phyloP scores from a whole-genome alignment of 92 coral and sea anemone genomes.

The Metridium senile region DNA sequence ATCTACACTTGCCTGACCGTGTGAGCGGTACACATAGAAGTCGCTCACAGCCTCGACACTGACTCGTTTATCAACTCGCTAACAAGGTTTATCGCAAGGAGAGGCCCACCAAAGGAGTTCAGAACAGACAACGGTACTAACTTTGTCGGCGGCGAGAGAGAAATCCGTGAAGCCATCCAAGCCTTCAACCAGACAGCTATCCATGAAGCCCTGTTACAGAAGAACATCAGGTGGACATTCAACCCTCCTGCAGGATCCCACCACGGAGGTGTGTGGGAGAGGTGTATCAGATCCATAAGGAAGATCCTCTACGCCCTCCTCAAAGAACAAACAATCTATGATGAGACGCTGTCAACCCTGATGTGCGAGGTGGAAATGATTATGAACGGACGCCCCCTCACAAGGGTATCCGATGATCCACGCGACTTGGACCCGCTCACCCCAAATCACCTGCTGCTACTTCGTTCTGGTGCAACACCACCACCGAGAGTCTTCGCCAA shows the following conservation, averaged over 20 bases:
- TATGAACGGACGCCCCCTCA: conserved; percentile 51
- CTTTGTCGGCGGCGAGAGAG: conserved; percentile 56
- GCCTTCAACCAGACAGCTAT: conserved; percentile 51
- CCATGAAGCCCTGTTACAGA: conserved; percentile 43
- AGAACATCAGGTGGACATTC: conserved; percentile 45
- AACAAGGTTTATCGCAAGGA: conserved; percentile 47
- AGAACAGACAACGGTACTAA: conserved; percentile 59
- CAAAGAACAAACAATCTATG: conserved; percentile 37
- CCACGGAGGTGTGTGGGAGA: conserved; percentile 56
- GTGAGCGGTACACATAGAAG: conserved; percentile 49
- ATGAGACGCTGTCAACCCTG: conserved; percentile 40
- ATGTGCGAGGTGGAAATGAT: conserved; percentile 54
- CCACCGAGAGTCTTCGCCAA: conserved; percentile 53
- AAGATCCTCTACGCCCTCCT: conserved; percentile 43
- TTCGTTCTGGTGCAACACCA: conserved; percentile 30
- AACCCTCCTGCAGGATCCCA: conserved; percentile 60
- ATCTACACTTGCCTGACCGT: conserved; percentile 41
- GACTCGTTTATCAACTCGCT: conserved; percentile 44
- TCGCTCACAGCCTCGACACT: conserved; percentile 44
- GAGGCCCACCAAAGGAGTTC: conserved; percentile 53
- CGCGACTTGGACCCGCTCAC: conserved; percentile 44
- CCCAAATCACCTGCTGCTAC: conserved; percentile 55
- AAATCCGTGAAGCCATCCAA: conserved; percentile 50
- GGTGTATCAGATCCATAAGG: conserved; percentile 49
- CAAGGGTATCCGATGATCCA: conserved; percentile 57